These are phyloP conservation scores for Camponotus vicinus DNA, from an alignment of 1,140 invertebrate genomes.

Conservation along the genomic window DNA sequence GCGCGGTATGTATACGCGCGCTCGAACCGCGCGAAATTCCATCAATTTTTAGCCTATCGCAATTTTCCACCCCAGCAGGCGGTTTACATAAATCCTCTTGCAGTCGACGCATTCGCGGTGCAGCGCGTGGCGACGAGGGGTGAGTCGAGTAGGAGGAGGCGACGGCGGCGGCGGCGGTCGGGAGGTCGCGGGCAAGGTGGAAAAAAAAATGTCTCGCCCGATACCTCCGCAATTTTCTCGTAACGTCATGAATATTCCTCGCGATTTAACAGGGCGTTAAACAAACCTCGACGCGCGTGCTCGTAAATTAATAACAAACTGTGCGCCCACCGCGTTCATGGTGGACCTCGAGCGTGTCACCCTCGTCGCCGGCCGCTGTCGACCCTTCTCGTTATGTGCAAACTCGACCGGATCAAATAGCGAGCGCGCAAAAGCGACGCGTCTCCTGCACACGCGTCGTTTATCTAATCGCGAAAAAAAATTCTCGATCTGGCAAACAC, in stretches of 20 bases:
- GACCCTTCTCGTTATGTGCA: conserved; percentile 29
- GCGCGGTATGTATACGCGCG: background rate
- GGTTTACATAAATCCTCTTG: conserved; percentile 70
- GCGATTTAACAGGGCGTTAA: conserved; percentile 63
- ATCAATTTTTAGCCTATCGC: conserved; percentile 70
- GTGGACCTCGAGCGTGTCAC: background rate
- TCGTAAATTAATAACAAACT: conserved; percentile 69
- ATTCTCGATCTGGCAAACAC: background rate
- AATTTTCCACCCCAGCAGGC: conserved; percentile 56
- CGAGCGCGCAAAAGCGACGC: background rate
- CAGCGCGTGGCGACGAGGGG: conserved; percentile 20
- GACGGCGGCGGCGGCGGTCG: background rate
- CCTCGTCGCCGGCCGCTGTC: conserved; percentile 31
- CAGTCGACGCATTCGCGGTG: conserved; percentile 53
- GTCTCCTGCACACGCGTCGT: background rate
- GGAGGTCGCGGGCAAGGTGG: conserved; percentile 15
- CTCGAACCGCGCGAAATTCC: conserved; percentile 52
- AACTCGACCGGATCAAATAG: conserved; percentile 33
- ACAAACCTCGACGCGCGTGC: conserved; percentile 62
- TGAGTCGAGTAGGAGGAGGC: conserved; percentile 29
- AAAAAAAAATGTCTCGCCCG: conserved; percentile 50
- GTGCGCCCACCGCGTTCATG: background rate
- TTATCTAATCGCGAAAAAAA: conserved; percentile 7
- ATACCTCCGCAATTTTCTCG: conserved; percentile 65
- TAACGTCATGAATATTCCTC: conserved; percentile 67